Base-by-base conservation (phyloP, 2,797 vertebrate species). In the Poecile montanus region DNA sequence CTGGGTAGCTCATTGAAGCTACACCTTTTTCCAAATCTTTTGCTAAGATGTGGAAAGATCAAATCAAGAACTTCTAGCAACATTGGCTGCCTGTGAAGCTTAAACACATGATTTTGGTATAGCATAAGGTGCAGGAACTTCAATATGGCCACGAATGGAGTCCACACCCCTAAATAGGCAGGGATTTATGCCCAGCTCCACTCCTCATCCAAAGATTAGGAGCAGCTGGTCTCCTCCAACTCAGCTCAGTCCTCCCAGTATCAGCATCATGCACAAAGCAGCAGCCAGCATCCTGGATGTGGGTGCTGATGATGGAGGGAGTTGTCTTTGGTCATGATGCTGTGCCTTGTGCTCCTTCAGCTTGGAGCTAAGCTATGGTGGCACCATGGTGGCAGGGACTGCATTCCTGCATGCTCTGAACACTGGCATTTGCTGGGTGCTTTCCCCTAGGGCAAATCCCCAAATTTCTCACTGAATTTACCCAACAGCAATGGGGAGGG, bases 291-390 rank as follows among this genome's bases (percentile, higher is more conserved):
- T 7, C 7, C 15, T 10, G 16, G 16, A 3, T 48, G 48, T 2
- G 3, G 40, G 17, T 32, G 25, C 57, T 71, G 58, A 18, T 42
- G 8, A 30, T 5, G 4, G 32, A 72, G 23, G 21, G 3, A 1
- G 1, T 11, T 85, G 38, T 25, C 40, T 30, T 16, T 4, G 3
- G 6, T 54, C 7, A 3, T 9, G 20, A 8, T 63, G n/a, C 58
- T 81, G 38, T 74, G n/a, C 32, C 26, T 18, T 0, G 0, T 1
- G 2, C n/a, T 21, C 40, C 13, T 45, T 62, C 44, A 77, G n/a
- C 22, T 36, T 54, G 51, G 63, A 47, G 38, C n/a, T 2, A 0
- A 48, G 20, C 45, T 50, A 1, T 15, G 57, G 32, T 34, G 78
- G 60, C 72, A 74, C 26, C 18, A 13, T 0, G 0, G 15, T 27